Base-by-base conservation (phyloP, 2,797 vertebrate genomes). In the Sebastolobus alascanus region DNA sequence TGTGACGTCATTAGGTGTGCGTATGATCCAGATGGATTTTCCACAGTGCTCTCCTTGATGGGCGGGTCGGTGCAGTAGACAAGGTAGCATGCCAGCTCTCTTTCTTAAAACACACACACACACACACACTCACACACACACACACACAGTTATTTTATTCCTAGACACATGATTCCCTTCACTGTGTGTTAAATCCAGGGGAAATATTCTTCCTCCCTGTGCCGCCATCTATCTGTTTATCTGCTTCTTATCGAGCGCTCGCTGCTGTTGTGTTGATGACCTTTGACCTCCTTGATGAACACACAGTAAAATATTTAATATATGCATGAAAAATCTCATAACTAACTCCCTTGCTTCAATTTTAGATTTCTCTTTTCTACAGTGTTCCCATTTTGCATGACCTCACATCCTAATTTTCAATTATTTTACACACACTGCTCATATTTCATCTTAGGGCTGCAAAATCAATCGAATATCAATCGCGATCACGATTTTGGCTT, bases 1-100 rank as follows among this genome's bases (percentile, higher is more conserved):
- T 68, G 78, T 87, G 89, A 92, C 78, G 79, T 92, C 85, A 89
- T 84, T 67, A 89, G 85, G 89, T 91, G 90, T 90, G 87, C 75
- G 38, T 60, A 31, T 61, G 83, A 81, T 92, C 89, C 90, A 93
- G 93, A 95, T 94, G 92, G 93, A 94, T 95, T 96, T 96, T 96
- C 95, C 94, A 94, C 94, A 90, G 90, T 22, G 74, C 87, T 90
- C 85, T 90, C 76, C 93, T 92, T 80, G 90, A 95, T 89, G 92
- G 93, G 94, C 61, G 80, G 77, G 79, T 79, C 40, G 31, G 18
- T 74, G 80, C 71, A 80, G 68, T 12, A 83, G 85, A 87, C 65
- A 66, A 80, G 80, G 84, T 86, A 82, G 80, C 82, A 71, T 79
- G 88, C 90, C 90, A 93, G 78, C 80, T 82, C 27, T 14, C 82